Evolutionary conservation across 2,797 vertebrate species (phyloP), one percentile per base, ranked within the genome.

Genomic region (Danio choprae): DNA sequence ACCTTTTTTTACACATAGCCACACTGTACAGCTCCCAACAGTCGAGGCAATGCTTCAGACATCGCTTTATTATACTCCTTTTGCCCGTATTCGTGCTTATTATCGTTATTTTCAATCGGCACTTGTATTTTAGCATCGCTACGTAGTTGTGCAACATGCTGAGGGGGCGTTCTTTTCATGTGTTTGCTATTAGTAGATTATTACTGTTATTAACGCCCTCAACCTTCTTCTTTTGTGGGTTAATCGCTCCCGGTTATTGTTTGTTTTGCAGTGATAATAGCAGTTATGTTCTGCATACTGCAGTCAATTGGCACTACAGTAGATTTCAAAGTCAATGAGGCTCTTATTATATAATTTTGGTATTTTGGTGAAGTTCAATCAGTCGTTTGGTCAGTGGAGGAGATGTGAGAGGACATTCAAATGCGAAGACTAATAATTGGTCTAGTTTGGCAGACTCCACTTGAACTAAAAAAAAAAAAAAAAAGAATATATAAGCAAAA

Each of bases 161-260:
- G 16, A 74, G 71, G 55, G 60, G 40, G 16, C 55, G 22, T 62
- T 82, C 60, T 84, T 63, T 64, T 63, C 12, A n/a, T 72, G 58
- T 72, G 29, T 75, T 76, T 70, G 58, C 56, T 73, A 69, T 62
- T 83, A 18, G 76, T 69, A 51, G 74, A 70, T 72, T 1, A 67
- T 84, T 74, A 29, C 68, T 48, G 71, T 80, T 48, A 69, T 85
- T 81, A 83, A 74, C 86, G 62, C 56, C 73, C 60, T 73, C 59
- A 67, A 55, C 76, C 44, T 85, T 74, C 53, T 62, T 74, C 70
- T 72, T 73, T 29, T 68, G 58, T 51, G n/a, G 7, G 44, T 59
- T 55, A 79, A 41, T 22, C 3, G 1, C 43, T 56, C 15, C 29
- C 41, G 0, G 53, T 40, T 58, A 56, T 53, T 76, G 3, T 75